Base-by-base conservation (phyloP, 2,113 vertebrate species). In the Daubentonia madagascariensis region DNA sequence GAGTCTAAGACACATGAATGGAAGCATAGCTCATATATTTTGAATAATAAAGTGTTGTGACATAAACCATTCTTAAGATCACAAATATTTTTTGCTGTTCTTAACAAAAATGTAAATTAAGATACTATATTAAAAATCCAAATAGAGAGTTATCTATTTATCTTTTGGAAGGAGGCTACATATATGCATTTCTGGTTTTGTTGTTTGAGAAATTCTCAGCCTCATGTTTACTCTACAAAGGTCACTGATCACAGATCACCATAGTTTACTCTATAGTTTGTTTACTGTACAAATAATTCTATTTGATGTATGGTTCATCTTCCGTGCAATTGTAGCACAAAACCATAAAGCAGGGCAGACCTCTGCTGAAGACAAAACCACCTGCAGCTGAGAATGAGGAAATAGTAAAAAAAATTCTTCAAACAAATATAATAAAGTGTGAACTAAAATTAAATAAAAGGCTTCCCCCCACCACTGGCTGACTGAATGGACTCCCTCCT, bases 91-190 rank as follows among this genome's bases (percentile, higher is more conserved):
- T 95, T 61, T 61, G 48, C 52, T 68, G 32, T 85, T 92, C 63
- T 78, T 81, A 91, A 85, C 85, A 95, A 72, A 94, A 95, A 85
- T 73, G 63, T 2, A 94, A 87, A 80, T 84, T 10, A 54, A 54
- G 30, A 37, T 95, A 92, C 91, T 59, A 57, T 37, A 85, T 87
- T 90, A 83, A 94, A 95, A 91, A 50, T 1, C 14, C 37, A 52
- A 72, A 52, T 57, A 70, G 32, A 73, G 37, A 76, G 40, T 54
- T 92, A 35, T 28, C 3, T 70, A 50, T 75, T 16, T 59, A 90
- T 68, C 23, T 76, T 57, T 85, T 84, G 6, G 13, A 57, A 75
- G 13, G 6, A 12, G 11, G 43, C 12, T 83, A 20, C 37, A 2
- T 22, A 43, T 32, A 17, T 6, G 17, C 30, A 35, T 81, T 63